phyloP scores from a whole-genome alignment of 2,113 vertebrate species.

The Puntigrus tetrazona region DNA sequence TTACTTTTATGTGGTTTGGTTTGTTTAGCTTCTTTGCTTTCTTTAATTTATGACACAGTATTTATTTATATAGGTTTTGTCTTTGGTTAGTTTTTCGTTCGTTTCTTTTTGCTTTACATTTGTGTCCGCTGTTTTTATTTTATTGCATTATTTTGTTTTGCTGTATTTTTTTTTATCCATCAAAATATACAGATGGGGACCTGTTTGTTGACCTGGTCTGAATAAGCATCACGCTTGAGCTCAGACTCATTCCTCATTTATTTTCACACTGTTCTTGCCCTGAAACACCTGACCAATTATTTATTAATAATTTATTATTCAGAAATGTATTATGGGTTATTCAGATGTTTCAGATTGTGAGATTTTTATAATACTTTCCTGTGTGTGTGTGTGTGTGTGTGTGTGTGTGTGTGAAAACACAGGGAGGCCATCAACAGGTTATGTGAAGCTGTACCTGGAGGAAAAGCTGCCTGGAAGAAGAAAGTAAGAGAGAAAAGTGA shows the following conservation, averaged over 20 bases:
- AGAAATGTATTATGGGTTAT: neutral
- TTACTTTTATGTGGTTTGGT: neutral
- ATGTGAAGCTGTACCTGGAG: constrained; percentile 89
- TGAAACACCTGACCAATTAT: neutral
- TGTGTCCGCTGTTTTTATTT: neutral
- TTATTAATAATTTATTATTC: no score
- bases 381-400: neutral
- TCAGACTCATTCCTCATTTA: neutral
- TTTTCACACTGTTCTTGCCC: neutral
- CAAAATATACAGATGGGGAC: neutral
- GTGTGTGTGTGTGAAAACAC: constrained; percentile 41
- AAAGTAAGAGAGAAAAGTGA: constrained; percentile 76
- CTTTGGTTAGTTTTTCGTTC: neutral
- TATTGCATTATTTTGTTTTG: neutral
- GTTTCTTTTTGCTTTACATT: neutral
- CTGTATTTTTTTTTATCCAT: neutral
- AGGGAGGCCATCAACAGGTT: constrained; percentile 97
- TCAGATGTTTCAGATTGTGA: neutral
- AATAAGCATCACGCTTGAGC: neutral
- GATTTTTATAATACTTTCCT: neutral
- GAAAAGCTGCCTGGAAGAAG: constrained; percentile 91
- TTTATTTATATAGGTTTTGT: neutral
- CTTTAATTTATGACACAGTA: neutral
- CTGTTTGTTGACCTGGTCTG: neutral
- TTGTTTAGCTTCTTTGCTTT: neutral